These are phyloP conservation scores for Gavialis gangeticus DNA, from an alignment of 2,113 vertebrate species.

Conservation along the genomic window DNA sequence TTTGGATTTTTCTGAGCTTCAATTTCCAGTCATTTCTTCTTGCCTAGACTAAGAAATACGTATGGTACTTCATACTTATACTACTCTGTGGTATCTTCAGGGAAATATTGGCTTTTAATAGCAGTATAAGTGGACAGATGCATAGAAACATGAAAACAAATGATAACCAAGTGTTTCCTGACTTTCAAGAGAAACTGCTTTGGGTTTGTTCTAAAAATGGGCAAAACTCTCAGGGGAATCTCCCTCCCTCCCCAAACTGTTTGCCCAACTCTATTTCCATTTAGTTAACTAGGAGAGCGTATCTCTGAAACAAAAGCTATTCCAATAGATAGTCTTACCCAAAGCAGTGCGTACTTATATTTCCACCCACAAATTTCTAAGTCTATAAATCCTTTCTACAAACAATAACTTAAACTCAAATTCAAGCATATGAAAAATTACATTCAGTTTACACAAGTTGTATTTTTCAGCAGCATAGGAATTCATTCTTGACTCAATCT, in stretches of 20 bases:
- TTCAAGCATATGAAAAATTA: constrained; percentile 1
- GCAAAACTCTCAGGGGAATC: background rate
- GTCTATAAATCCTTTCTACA: constrained; percentile 26
- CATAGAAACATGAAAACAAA: background rate
- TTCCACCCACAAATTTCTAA: constrained; percentile 34
- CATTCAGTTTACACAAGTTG: background rate
- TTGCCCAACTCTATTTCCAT: background rate
- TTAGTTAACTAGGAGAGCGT: background rate
- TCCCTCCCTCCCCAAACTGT: background rate
- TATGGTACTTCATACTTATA: background rate
- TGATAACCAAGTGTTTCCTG: background rate
- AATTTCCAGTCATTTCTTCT: background rate
- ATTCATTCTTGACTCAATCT: background rate
- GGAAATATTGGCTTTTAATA: background rate
- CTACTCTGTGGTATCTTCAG: background rate
- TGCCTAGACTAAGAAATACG: background rate
- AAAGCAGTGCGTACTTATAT: background rate
- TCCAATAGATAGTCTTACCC: background rate
- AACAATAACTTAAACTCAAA: background rate
- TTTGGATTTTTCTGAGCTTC: background rate
- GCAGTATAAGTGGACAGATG: background rate
- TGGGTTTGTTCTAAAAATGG: background rate
- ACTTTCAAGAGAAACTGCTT: background rate
- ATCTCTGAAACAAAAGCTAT: background rate
- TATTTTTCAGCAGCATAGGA: background rate